Conservation (phyloP, 1,140 invertebrate species). For the Aphelinus atriplicis region DNA sequence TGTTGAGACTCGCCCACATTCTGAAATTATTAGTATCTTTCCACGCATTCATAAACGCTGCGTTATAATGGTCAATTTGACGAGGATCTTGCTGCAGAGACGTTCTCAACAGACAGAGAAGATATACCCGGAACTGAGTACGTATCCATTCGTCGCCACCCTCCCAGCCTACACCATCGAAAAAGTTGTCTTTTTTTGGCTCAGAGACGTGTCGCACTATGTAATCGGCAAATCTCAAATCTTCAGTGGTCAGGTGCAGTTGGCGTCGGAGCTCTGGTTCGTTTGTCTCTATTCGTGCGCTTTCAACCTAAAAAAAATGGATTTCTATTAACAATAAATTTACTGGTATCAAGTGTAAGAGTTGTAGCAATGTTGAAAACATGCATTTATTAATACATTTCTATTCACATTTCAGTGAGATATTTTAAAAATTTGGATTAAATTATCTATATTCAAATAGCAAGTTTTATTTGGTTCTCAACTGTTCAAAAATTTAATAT, state of each 20-base stretch:
- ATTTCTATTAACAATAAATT: not conserved
- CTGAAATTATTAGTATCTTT: constrained; percentile 89
- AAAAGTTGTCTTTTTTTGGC: constrained; percentile 80
- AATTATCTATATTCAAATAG: not conserved
- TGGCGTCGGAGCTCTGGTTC: constrained; percentile 85
- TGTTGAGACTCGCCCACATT: constrained; percentile 77
- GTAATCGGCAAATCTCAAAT: constrained; percentile 94
- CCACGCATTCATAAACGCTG: constrained; percentile 85
- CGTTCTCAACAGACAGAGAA: constrained; percentile 87
- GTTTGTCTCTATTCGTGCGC: constrained; percentile 86
- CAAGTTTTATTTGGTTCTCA: not conserved
- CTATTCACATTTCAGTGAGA: not conserved
- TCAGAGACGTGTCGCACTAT: constrained; percentile 86
- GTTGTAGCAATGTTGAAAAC: not conserved
- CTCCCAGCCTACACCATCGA: constrained; percentile 87
- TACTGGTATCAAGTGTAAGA: not conserved
- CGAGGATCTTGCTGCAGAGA: constrained; percentile 79
- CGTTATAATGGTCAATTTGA: constrained; percentile 90
- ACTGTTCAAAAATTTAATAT: not conserved
- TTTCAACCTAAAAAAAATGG: constrained; percentile 68
- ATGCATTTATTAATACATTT: not conserved
- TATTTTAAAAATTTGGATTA: not conserved
- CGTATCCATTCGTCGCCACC: constrained; percentile 96
- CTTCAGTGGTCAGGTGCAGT: constrained; percentile 91
- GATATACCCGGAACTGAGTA: constrained; percentile 92